These are phyloP conservation scores for Chymomyza amoena DNA, from an alignment of 2,888 invertebrate species.

Conservation along the genomic window DNA sequence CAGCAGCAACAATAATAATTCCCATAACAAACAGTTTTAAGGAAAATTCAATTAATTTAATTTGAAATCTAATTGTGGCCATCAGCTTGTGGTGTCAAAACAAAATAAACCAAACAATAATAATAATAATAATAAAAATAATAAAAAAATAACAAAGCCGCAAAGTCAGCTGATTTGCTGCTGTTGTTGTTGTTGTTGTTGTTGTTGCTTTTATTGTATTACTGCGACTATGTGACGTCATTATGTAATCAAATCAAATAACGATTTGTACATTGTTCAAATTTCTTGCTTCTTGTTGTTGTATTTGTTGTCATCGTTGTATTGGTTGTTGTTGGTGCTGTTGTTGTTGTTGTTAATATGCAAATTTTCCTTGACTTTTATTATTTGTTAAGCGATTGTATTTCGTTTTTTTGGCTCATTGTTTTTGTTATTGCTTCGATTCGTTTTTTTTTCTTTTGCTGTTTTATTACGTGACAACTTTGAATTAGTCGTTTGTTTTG, in stretches of 20 bases:
- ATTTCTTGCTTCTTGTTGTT: slow-evolving; percentile 4
- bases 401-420: slow-evolving; percentile 46
- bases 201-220: slow-evolving; percentile 4
- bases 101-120: slow-evolving; percentile 9
- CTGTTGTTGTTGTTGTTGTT: background rate
- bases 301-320: slow-evolving; percentile 34
- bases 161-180: background rate
- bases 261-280: slow-evolving; percentile 55
- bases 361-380: slow-evolving; percentile 18
- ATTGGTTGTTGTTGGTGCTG: slow-evolving; percentile 22
- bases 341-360: slow-evolving; percentile 9
- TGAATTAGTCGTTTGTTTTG: slow-evolving; percentile 57
- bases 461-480: slow-evolving; percentile 69
- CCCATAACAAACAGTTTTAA: slow-evolving; percentile 51
- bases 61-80: slow-evolving; percentile 58
- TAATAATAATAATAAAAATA: background rate
- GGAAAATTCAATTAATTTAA: slow-evolving; percentile 58
- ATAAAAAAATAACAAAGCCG: background rate
- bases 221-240: slow-evolving; percentile 49
- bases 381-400: slow-evolving; percentile 56
- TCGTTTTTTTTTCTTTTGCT: slow-evolving; percentile 22
- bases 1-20: background rate
- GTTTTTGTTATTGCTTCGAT: slow-evolving; percentile 32
- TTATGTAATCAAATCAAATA: slow-evolving; percentile 68
- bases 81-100: slow-evolving; percentile 33